These are phyloP conservation scores for Charanyca ferruginea DNA, from an alignment of 2,888 invertebrate species.

Conservation along the genomic window DNA sequence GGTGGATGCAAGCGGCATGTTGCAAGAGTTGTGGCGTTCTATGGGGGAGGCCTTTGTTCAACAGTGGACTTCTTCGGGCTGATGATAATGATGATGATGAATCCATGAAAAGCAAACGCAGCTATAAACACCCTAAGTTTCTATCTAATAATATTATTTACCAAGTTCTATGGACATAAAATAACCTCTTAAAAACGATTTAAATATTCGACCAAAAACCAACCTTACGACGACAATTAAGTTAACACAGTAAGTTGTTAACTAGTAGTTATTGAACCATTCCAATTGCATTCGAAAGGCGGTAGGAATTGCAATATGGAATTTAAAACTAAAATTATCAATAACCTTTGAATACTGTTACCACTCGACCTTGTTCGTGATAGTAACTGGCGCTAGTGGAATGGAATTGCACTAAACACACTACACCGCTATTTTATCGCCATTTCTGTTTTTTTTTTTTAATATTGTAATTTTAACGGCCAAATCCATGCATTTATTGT, in stretches of 20 bases:
- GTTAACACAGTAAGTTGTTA: not conserved
- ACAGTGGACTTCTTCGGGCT: too few species aligned
- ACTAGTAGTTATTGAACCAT: not conserved
- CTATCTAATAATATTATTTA: not conserved
- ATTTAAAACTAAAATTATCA: conserved; percentile 37
- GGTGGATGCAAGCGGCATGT: too few species aligned
- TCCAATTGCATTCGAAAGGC: conserved; percentile 30
- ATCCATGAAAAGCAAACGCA: too few species aligned
- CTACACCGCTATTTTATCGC: not conserved
- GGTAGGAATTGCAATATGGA: conserved; percentile 27
- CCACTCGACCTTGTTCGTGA: conserved; percentile 41
- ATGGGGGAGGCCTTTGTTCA: too few species aligned
- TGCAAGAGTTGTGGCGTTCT: too few species aligned
- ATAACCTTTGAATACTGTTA: conserved; percentile 41
- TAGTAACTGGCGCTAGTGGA: conserved; percentile 28
- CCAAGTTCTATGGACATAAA: not conserved
- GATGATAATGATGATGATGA: too few species aligned
- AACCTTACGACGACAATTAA: not conserved
- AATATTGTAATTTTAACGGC: not conserved
- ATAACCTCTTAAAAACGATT: not conserved
- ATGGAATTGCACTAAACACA: conserved; percentile 3
- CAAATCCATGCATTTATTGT: not conserved
- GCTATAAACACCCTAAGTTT: not conserved
- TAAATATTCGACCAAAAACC: not conserved
- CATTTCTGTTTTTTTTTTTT: not conserved